phyloP scores from a whole-genome alignment of 2,113 vertebrate genomes.

The Hemibagrus wyckioides region DNA sequence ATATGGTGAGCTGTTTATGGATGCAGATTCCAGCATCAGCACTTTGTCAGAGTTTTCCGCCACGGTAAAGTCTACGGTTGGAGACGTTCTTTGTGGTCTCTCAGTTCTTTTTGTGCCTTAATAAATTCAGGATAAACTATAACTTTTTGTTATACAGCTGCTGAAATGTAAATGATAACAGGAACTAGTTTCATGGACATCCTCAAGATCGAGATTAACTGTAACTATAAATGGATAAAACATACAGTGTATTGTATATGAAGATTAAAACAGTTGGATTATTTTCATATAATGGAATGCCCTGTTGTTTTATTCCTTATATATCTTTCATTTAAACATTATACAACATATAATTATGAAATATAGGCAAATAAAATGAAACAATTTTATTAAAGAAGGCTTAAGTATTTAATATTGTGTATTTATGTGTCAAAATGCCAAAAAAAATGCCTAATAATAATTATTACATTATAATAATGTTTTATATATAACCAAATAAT shows the following conservation, averaged over 20 bases:
- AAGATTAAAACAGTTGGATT: background rate
- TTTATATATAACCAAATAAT: background rate
- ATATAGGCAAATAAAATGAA: background rate
- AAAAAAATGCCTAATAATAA: background rate
- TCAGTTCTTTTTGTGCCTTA: background rate
- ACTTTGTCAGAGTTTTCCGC: no score
- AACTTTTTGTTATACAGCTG: background rate
- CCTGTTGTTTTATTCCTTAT: background rate
- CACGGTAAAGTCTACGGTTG: background rate
- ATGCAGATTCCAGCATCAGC: background rate
- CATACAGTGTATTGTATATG: background rate
- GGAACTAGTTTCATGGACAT: background rate
- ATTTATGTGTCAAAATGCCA: no score
- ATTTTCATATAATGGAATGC: background rate
- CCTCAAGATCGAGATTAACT: background rate
- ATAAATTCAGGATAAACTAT: background rate
- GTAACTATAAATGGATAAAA: background rate
- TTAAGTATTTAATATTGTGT: background rate
- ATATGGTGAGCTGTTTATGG: background rate
- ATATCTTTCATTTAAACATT: background rate
- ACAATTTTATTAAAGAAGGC: background rate
- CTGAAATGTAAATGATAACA: background rate
- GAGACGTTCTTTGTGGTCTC: background rate
- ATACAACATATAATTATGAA: background rate
- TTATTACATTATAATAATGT: background rate